A percentile compares a stretch with the other conserved stretches of the same genome.
Conservation (phyloP, 2,113 vertebrate genomes). For the Formicarius rufipectus region DNA sequence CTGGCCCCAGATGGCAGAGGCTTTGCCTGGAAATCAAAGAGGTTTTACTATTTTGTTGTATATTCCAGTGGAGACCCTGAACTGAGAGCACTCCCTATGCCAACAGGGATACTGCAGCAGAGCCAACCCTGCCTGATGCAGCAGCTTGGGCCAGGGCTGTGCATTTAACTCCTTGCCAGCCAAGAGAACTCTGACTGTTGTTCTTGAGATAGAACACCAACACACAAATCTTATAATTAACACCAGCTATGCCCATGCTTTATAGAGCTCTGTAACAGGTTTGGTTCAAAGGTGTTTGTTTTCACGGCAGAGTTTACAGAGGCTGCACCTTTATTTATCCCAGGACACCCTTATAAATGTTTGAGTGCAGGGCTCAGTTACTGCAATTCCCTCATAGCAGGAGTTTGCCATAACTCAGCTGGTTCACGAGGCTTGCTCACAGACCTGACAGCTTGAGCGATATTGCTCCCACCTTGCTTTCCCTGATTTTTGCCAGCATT, state of each 20-base stretch:
- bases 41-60: background rate
- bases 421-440: slow-evolving; percentile 30
- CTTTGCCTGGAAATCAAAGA: slow-evolving; percentile 2
- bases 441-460: slow-evolving; percentile 7
- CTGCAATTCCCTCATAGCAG: slow-evolving; percentile 35
- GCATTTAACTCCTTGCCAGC: slow-evolving; percentile 27
- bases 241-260: background rate
- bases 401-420: slow-evolving; percentile 44
- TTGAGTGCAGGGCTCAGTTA: slow-evolving; percentile 54
- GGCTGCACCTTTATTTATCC: slow-evolving; percentile 51
- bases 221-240: slow-evolving; percentile 6
- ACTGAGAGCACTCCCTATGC: background rate
- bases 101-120: background rate
- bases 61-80: background rate
- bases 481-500: slow-evolving; percentile 38
- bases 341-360: slow-evolving; percentile 40
- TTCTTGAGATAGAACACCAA: background rate
- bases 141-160: background rate
- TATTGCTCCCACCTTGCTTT: slow-evolving; percentile 31
- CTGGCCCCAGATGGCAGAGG: background rate
- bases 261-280: background rate
- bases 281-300: slow-evolving; percentile 47
- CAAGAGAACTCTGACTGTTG: background rate
- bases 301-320: slow-evolving; percentile 34
- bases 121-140: background rate